Percentiles rank a stretch among this genome's conserved stretches.
These are phyloP conservation scores for Trigoniulus corallinus DNA, from an alignment of 1,140 invertebrate species.

Conservation along the genomic window DNA sequence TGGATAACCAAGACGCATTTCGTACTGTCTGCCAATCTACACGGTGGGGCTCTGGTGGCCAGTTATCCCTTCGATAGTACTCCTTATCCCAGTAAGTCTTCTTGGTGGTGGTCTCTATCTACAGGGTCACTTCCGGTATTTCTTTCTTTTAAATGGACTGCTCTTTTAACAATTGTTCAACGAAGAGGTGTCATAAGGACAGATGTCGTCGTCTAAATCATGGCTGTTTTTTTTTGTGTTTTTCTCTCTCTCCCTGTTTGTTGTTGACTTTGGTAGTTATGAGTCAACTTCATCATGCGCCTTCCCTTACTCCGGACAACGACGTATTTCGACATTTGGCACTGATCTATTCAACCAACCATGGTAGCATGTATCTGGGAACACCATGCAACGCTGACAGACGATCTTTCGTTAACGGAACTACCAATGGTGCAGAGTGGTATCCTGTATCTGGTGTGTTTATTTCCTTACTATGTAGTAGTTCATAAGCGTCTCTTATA, in stretches of 20 bases:
- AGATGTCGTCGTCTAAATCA: background rate
- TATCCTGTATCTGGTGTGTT: constrained; percentile 61
- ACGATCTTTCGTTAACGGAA: constrained; percentile 62
- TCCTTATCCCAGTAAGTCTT: constrained; percentile 68
- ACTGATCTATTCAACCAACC: constrained; percentile 71
- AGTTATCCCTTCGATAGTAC: constrained; percentile 87
- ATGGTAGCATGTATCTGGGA: constrained; percentile 67
- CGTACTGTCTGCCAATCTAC: constrained; percentile 73
- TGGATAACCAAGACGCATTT: constrained; percentile 86
- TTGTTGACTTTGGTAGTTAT: no score
- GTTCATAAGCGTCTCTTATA: no score
- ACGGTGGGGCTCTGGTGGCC: constrained; percentile 79
- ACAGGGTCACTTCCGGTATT: no score
- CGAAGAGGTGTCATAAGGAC: no score
- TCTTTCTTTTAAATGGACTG: no score
- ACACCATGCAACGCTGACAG: constrained; percentile 50
- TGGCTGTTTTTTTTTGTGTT: background rate
- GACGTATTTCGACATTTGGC: constrained; percentile 83
- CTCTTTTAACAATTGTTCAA: background rate
- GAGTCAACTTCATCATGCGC: constrained; percentile 4
- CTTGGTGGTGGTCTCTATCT: no score
- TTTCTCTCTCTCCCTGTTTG: background rate
- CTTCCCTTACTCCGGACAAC: constrained; percentile 75
- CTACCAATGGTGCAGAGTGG: constrained; percentile 84
- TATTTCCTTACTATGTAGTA: background rate